Evolutionary conservation across 2,888 invertebrate species (phyloP).

Genomic region (Volucella inanis): DNA sequence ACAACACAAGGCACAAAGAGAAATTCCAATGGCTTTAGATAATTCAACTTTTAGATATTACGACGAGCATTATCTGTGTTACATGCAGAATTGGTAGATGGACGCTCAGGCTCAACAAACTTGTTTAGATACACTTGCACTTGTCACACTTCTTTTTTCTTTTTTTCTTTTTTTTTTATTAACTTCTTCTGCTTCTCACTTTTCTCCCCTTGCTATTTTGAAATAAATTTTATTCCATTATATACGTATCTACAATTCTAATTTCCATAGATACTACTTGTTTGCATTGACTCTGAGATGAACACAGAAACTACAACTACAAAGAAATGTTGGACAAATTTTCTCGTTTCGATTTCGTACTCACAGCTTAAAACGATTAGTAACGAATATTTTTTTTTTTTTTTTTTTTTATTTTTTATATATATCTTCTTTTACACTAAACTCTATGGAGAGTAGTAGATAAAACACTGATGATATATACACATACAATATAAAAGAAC

Average conservation of each 20-base stretch:
- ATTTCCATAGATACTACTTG: conserved; percentile 68
- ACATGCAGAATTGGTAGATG: conserved; percentile 24
- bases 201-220: background rate
- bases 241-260: conserved; percentile 44
- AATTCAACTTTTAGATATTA: conserved; percentile 31
- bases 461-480: background rate
- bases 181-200: conserved; percentile 5
- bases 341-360: no score
- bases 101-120: conserved; percentile 75
- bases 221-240: conserved; percentile 48
- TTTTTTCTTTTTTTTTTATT: conserved; percentile 39
- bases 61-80: conserved; percentile 7
- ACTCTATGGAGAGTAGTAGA: no score
- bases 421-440: no score
- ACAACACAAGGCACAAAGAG: conserved; percentile 35
- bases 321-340: background rate
- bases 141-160: conserved; percentile 63
- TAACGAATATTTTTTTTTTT: background rate
- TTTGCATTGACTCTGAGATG: conserved; percentile 61
- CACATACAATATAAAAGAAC: conserved; percentile 14
- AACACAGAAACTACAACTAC: conserved; percentile 37
- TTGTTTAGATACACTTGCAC: conserved; percentile 77
- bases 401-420: background rate
- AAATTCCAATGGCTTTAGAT: conserved; percentile 53
- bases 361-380: background rate